These are phyloP conservation scores for Mnemiopsis leidyi DNA, from an alignment of 37 sponge, comb jelly and placozoan species.

Conservation along the genomic window DNA sequence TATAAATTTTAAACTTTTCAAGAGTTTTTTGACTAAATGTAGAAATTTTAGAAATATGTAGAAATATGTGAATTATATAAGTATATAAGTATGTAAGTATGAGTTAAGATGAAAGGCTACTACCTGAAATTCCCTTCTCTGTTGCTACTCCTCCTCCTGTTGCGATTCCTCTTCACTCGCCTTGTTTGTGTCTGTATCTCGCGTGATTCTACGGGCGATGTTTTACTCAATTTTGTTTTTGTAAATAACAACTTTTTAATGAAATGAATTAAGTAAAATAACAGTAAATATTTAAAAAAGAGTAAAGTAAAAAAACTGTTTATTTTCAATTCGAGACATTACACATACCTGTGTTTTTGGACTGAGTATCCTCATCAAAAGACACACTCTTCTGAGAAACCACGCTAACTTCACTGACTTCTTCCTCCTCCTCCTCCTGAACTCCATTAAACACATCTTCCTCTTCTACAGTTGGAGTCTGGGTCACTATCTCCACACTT, in stretches of 20 bases:
- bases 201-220: not conserved
- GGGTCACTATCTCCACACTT: not conserved
- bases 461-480: not conserved
- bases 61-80: too few relatives aligned
- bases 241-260: too few relatives aligned
- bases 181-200: not conserved
- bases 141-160: not conserved
- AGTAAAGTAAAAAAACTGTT: not conserved
- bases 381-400: not conserved
- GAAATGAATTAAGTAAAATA: too few relatives aligned
- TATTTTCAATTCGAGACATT: not conserved
- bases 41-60: too few relatives aligned
- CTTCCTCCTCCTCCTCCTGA: constrained; percentile 1
- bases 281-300: not conserved
- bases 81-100: not conserved
- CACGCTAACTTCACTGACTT: not conserved
- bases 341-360: not conserved
- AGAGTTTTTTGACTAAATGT: too few relatives aligned
- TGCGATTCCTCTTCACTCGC: not conserved
- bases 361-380: not conserved
- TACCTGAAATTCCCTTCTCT: not conserved
- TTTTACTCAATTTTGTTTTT: too few relatives aligned
- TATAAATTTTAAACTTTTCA: too few relatives aligned
- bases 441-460: not conserved
- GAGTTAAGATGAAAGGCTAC: not conserved